phyloP scores from a whole-genome alignment of 2,888 invertebrate genomes.

The Nymphalis urticae region DNA sequence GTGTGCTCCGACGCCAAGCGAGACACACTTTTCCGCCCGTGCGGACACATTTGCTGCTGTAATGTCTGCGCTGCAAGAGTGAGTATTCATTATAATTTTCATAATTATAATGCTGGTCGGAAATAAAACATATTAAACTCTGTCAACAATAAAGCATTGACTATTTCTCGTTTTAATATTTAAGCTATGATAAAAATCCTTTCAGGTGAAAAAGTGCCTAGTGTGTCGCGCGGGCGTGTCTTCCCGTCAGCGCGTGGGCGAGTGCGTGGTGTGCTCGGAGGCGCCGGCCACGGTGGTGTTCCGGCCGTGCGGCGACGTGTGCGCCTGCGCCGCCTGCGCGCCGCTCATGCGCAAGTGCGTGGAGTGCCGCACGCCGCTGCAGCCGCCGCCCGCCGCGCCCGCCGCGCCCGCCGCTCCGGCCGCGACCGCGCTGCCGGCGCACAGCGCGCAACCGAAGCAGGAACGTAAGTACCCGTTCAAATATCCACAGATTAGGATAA shows the following conservation, averaged over 20 bases:
- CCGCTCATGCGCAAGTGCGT: constrained; percentile 99
- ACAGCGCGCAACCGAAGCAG: constrained; percentile 27
- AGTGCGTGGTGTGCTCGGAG: constrained; percentile 97
- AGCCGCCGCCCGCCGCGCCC: constrained; percentile 41
- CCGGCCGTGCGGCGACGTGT: constrained; percentile 97
- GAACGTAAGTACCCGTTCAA: constrained; percentile 1
- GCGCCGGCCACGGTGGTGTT: constrained; percentile 95
- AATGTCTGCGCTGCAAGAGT: constrained; percentile 89
- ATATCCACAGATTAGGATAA: not conserved
- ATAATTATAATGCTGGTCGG: not conserved
- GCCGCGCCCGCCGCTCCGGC: constrained; percentile 64
- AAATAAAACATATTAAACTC: not conserved
- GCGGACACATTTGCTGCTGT: constrained; percentile 96
- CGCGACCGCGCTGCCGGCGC: constrained; percentile 47
- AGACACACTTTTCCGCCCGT: constrained; percentile 94
- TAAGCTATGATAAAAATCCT: not conserved
- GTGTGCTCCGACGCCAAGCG: constrained; percentile 96
- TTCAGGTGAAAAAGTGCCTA: constrained; percentile 94
- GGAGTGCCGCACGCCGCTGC: constrained; percentile 93
- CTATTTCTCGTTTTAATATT: too few species aligned
- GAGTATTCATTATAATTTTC: constrained; percentile 30
- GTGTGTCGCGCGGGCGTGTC: constrained; percentile 93
- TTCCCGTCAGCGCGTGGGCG: constrained; percentile 92
- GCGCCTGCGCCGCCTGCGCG: constrained; percentile 92
- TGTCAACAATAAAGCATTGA: too few species aligned